Evolutionary conservation across 2,113 vertebrate species (phyloP).

Genomic region (Nycticorax nycticorax): DNA sequence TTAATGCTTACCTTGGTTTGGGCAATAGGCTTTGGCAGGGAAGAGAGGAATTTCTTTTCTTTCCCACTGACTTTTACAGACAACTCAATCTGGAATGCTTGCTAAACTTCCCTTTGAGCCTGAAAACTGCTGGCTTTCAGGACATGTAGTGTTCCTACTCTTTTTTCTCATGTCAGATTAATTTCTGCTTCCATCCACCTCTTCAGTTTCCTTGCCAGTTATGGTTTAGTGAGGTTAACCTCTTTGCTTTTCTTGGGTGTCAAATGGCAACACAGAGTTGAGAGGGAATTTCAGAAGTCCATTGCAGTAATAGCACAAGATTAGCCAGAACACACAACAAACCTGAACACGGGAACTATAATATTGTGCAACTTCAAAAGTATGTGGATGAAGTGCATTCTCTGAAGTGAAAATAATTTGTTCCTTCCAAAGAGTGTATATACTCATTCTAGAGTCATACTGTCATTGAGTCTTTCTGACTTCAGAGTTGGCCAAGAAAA

Average conservation of each 20-base stretch:
- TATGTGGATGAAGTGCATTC: not conserved
- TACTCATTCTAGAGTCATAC: not conserved
- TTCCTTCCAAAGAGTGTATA: not conserved
- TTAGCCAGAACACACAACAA: not conserved
- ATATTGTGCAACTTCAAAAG: not conserved
- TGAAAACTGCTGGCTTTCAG: not conserved
- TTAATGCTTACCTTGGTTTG: not conserved
- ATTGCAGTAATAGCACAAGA: not conserved
- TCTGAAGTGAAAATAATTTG: not conserved
- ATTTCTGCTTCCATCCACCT: not conserved
- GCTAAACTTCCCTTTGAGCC: not conserved
- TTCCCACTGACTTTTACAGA: not conserved
- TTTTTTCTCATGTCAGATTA: not conserved
- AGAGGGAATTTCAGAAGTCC: not conserved
- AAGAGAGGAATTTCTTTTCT: not conserved
- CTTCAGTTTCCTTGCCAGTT: not conserved
- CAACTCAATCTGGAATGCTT: not conserved
- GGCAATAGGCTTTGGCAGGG: not conserved
- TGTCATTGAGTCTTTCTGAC: not conserved
- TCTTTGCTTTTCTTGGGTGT: not conserved
- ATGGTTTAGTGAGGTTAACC: not conserved
- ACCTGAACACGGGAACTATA: not conserved
- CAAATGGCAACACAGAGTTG: not conserved
- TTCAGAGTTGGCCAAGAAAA: not conserved
- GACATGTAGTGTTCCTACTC: not conserved